These are phyloP conservation scores for Hemicentrotus pulcherrimus DNA, from an alignment of 35 echinoderm and acorn worm genomes.

Conservation along the genomic window DNA sequence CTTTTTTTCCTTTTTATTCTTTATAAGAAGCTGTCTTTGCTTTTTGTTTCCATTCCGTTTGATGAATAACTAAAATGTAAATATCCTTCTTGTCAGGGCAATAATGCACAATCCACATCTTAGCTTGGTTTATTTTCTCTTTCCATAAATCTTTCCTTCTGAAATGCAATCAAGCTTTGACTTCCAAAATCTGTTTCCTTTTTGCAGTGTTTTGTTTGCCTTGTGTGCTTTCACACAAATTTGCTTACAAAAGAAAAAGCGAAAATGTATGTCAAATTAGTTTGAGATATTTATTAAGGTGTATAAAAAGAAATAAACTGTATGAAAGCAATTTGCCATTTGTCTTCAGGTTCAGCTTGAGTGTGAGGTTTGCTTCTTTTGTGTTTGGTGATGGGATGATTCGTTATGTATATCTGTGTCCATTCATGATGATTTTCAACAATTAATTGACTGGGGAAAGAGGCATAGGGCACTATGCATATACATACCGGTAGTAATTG, in stretches of 20 bases:
- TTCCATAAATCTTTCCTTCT: too few relatives aligned
- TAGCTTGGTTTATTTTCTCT: too few relatives aligned
- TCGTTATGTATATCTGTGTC: neutral
- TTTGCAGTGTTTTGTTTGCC: constrained; percentile 2
- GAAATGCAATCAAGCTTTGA: too few relatives aligned
- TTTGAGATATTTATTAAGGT: too few relatives aligned
- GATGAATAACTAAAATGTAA: too few relatives aligned
- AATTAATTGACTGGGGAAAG: neutral
- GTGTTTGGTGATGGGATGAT: neutral
- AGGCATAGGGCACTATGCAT: too few relatives aligned
- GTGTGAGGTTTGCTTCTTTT: too few relatives aligned
- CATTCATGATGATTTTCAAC: neutral
- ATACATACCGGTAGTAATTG: neutral
- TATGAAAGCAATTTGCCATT: neutral
- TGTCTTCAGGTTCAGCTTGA: neutral
- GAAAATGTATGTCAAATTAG: too few relatives aligned
- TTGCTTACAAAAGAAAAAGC: too few relatives aligned
- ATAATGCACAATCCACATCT: too few relatives aligned
- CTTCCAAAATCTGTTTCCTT: neutral
- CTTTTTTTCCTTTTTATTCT: neutral
- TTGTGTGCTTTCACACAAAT: neutral
- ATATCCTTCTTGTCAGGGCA: too few relatives aligned
- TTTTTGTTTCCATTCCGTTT: neutral
- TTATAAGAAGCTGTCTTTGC: neutral
- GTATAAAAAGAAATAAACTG: neutral